Base-by-base conservation (phyloP, 2,888 invertebrate species). In the Ophraella communa region DNA sequence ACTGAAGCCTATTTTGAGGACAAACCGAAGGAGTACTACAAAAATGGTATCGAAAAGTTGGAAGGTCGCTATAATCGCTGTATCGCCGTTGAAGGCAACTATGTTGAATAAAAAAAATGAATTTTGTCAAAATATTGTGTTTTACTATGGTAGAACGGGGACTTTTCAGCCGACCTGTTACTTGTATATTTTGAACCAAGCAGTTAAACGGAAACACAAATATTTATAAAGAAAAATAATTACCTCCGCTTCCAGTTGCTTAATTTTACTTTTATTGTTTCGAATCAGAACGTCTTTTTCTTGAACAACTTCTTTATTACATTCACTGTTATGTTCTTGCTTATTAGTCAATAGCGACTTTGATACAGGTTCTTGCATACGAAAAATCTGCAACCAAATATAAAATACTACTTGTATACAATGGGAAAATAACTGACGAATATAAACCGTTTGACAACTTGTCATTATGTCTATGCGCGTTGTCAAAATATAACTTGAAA, bases 351-450 rank as follows among this genome's bases (percentile, higher is more conserved):
- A 42, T 3, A 72, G 54, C 30, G 72, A 69, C 56, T 73, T 75
- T 7, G 71, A 71, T n/a, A 75, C 73, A 5, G 75, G 75, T 58
- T 75, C 74, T 55, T 74, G 72, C 73, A 75, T 73, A 51, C 73
- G 67, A 66, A 76, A 77, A 67, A 77, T 74, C 73, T 74, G 45
- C 5, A 70, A 70, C 54, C 35, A 18, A 63, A 59, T 27, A 23
- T 39, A 17, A 14, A 39, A 39, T 39, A 14, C 3, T n/a, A 17
- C 8, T 39, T 5, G 39, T 14, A 39, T 39, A 39, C n/a, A 17
- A 39, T 7, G 17, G 7, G 2, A 5, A 14, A 17, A 39, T 17
- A 39, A 17, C 14, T 17, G 39, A 39, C 39, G 2, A 17, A 39
- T 39, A 14, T 39, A 39, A 14, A 39, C 1, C 5, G 5, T 39